Percentiles rank a stretch among this genome's conserved stretches.
phyloP scores from a whole-genome alignment of 2,113 vertebrate species.

The Semnopithecus entellus region DNA sequence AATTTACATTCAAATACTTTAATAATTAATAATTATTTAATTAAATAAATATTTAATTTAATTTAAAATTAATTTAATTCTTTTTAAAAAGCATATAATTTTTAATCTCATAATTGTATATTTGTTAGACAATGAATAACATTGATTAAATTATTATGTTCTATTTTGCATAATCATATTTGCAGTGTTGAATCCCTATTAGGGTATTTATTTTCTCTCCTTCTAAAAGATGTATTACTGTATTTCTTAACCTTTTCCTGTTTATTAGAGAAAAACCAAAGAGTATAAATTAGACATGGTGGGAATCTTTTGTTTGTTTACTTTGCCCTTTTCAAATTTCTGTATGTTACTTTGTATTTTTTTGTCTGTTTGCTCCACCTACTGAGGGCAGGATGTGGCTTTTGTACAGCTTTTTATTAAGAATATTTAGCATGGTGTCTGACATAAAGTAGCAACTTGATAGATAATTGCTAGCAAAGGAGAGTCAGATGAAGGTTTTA shows the following conservation, averaged over 20 bases:
- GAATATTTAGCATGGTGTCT: neutral
- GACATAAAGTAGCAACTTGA: neutral
- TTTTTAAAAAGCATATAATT: too few relatives aligned
- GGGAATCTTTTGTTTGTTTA: neutral
- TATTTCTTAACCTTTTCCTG: constrained; percentile 29
- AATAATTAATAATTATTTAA: too few relatives aligned
- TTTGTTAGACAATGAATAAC: neutral
- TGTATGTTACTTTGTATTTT: neutral
- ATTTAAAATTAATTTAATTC: too few relatives aligned
- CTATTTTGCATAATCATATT: neutral
- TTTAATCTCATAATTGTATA: neutral
- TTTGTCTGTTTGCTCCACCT: neutral
- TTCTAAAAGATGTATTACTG: neutral
- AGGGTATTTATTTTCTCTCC: neutral
- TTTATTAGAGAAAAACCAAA: constrained; percentile 17
- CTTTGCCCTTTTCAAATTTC: neutral
- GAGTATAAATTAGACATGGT: neutral
- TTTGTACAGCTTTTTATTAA: neutral
- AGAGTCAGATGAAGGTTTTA: neutral
- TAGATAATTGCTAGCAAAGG: neutral
- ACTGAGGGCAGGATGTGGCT: neutral
- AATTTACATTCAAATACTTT: too few relatives aligned
- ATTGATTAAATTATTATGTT: neutral
- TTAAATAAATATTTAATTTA: too few relatives aligned
- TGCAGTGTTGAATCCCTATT: neutral